Percentiles rank a stretch among this genome's conserved stretches.
Conservation (phyloP, 2,888 invertebrate species). For the Melanchra persicariae region DNA sequence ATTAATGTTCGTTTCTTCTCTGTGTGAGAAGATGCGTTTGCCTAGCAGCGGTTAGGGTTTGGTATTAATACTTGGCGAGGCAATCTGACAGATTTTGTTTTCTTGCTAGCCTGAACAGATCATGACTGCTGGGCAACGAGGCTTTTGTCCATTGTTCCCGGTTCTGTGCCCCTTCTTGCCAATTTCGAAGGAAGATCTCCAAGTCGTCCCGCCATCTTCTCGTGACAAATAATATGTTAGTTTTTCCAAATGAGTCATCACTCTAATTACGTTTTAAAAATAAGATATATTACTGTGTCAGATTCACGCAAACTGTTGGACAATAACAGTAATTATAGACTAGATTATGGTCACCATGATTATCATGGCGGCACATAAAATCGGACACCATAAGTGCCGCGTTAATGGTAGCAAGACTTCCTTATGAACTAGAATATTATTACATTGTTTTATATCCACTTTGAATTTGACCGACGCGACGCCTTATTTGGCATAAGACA, state of each 20-base stretch:
- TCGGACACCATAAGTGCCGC: conserved; percentile 44
- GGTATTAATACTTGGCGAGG: background rate
- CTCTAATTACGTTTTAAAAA: conserved; percentile 1
- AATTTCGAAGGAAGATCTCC: background rate
- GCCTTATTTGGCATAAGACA: background rate
- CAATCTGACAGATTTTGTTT: background rate
- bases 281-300: conserved; percentile 27
- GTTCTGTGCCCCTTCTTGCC: background rate
- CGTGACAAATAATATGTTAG: background rate
- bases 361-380: conserved; percentile 33
- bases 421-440: conserved; percentile 33
- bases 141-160: background rate
- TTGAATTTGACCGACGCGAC: conserved; percentile 8
- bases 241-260: conserved; percentile 27
- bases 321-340: conserved; percentile 54
- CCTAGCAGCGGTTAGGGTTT: background rate
- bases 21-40: too few species aligned
- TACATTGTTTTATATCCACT: conserved; percentile 33
- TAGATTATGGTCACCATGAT: conserved; percentile 33
- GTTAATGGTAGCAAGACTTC: conserved; percentile 51
- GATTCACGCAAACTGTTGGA: conserved; percentile 36
- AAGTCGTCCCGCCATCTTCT: too few species aligned
- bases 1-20: background rate
- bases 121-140: too few species aligned
- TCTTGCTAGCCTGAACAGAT: background rate